Evolutionary conservation across 2,797 vertebrate genomes (phyloP).

Genomic region (Monodelphis domestica): DNA sequence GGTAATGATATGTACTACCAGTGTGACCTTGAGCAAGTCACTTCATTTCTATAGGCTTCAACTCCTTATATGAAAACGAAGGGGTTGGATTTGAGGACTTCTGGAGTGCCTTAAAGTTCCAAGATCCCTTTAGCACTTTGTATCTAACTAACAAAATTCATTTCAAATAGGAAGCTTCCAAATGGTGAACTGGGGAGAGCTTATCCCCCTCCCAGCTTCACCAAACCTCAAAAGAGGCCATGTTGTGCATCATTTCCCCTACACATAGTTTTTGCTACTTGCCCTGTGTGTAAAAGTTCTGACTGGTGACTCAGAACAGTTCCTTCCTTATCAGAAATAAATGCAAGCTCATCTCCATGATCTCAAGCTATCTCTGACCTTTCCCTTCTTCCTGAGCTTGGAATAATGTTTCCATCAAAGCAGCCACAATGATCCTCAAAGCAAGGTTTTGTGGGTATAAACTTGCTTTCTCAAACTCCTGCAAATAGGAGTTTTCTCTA

Average conservation of each 20-base stretch:
- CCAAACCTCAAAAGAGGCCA: not conserved
- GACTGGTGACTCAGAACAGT: not conserved
- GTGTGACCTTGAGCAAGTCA: not conserved
- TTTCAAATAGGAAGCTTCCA: not conserved
- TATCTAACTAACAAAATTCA: no score
- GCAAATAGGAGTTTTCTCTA: constrained; percentile 30
- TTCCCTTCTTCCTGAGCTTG: not conserved
- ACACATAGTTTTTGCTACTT: not conserved
- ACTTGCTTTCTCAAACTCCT: constrained; percentile 33
- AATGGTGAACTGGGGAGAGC: not conserved
- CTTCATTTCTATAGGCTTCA: not conserved
- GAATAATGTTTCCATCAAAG: constrained; percentile 66
- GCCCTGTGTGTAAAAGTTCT: not conserved
- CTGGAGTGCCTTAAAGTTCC: not conserved
- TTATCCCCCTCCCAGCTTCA: not conserved
- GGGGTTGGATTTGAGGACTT: not conserved
- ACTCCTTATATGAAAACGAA: not conserved
- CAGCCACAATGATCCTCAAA: not conserved
- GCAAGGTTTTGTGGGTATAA: constrained; percentile 3
- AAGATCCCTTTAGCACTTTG: no score
- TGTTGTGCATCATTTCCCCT: not conserved
- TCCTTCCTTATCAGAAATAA: not conserved
- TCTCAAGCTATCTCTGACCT: not conserved
- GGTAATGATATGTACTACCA: not conserved
- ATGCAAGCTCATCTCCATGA: not conserved